Evolutionary conservation across 1,140 invertebrate genomes (phyloP).

Genomic region (Drosophila nebulosa): DNA sequence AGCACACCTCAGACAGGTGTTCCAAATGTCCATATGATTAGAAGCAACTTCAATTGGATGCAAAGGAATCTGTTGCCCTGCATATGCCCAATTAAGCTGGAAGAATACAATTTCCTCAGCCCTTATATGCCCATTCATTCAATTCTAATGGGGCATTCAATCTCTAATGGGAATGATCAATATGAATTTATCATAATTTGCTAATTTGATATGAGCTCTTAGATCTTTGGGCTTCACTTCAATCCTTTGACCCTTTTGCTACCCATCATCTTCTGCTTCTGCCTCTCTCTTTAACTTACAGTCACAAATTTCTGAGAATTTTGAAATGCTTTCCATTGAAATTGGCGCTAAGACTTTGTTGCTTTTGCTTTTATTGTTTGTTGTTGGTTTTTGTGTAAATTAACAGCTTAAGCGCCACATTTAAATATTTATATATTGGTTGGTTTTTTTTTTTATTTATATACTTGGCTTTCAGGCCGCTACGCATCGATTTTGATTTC

Average conservation of each 20-base stretch:
- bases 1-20: not conserved
- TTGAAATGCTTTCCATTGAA: slow-evolving; percentile 57
- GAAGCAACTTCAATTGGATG: not conserved
- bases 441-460: not conserved
- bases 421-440: slow-evolving; percentile 58
- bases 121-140: too few relatives aligned
- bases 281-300: slow-evolving; percentile 6
- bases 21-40: not conserved
- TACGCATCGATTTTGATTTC: slow-evolving; percentile 35
- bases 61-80: too few relatives aligned
- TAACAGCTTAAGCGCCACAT: slow-evolving; percentile 72
- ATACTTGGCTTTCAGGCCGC: slow-evolving; percentile 9
- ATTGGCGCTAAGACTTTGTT: not conserved
- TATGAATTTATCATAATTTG: too few relatives aligned
- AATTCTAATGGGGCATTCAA: too few relatives aligned
- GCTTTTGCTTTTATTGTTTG: slow-evolving; percentile 13
- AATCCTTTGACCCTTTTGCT: not conserved
- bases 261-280: not conserved
- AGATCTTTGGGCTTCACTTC: not conserved
- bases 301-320: slow-evolving; percentile 48
- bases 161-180: too few relatives aligned
- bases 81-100: too few relatives aligned
- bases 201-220: not conserved
- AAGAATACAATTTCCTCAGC: too few relatives aligned
- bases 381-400: slow-evolving; percentile 46